Base-by-base conservation (phyloP, 2,797 vertebrate genomes). In the Peromyscus nudipes region DNA sequence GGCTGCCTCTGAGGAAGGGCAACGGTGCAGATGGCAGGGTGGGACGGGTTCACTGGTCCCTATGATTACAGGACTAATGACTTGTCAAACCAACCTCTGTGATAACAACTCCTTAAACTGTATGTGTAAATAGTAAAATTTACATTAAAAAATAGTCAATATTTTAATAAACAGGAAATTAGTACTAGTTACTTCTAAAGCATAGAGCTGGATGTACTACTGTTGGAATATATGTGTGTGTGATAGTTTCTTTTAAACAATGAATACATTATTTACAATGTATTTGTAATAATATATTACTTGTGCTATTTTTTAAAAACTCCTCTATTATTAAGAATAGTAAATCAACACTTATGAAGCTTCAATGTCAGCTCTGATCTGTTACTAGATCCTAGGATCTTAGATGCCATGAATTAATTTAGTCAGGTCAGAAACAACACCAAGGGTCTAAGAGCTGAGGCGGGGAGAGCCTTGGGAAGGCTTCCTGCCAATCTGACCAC, bases 141-240 rank as follows among this genome's bases (percentile, higher is more conserved):
- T 49, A 64, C 23, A 67, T 73, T 46, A 83, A 94, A 67, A 82
- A 88, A 55, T 16, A 80, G n/a, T 87, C 25, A 65, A 2, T 77
- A 91, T 71, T 90, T 85, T 57, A 95, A 62, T 67, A 85, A 84
- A 94, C 37, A 55, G 71, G 40, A 93, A 82, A 92, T 49, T 91
- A 69, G 31, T 25, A 49, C 40, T 46, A 93, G 43, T 87, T 85
- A 85, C 16, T 82, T 92, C 73, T 75, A n/a, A 34, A 87, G 40
- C 31, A 62, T 25, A 95, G 19, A 80, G 67, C 13, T 67, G 2
- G 9, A 79, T 69, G 2, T 62, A 76, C 2, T 93, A 82, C 8
- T 77, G 6, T 52, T 89, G 8, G 21, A 52, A 25, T 69, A 46
- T 60, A 73, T 69, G 3, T 60, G 8, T 57, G 3, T 76, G 3